Conservation (phyloP, 2,113 vertebrate genomes). For the Indicator indicator region DNA sequence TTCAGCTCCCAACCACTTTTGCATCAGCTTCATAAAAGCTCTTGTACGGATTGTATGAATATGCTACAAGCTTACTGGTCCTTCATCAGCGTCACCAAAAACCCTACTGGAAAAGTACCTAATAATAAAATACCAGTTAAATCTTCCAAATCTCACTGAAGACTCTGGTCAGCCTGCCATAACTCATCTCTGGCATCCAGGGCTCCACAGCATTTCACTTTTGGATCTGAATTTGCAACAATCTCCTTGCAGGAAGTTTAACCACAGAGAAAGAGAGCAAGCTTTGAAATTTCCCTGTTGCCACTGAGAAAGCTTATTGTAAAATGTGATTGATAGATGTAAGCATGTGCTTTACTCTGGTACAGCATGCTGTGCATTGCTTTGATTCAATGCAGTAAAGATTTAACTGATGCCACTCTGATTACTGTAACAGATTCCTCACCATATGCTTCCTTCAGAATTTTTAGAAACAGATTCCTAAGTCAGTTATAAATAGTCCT, state of each 20-base stretch:
- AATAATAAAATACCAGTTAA: conserved; percentile 25
- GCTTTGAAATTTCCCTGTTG: background rate
- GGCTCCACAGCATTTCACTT: background rate
- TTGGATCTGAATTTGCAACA: conserved; percentile 37
- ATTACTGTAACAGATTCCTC: conserved; percentile 39
- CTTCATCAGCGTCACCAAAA: background rate
- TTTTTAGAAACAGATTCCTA: background rate
- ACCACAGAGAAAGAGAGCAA: background rate
- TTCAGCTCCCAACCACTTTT: background rate
- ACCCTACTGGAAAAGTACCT: conserved; percentile 9
- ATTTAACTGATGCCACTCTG: conserved; percentile 30
- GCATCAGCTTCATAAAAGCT: background rate
- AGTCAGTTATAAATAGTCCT: background rate
- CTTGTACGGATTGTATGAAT: background rate
- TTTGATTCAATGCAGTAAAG: background rate
- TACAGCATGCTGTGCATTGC: background rate
- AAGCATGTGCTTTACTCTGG: background rate
- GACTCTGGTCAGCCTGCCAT: background rate
- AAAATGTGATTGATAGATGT: background rate
- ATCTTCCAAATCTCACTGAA: conserved; percentile 8
- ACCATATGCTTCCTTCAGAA: background rate
- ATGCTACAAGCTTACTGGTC: background rate
- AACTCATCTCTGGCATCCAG: conserved; percentile 20
- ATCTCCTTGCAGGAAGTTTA: conserved; percentile 35
- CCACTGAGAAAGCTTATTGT: background rate